Conservation (phyloP, 2,797 vertebrate species). For the Cottoperca gobio region DNA sequence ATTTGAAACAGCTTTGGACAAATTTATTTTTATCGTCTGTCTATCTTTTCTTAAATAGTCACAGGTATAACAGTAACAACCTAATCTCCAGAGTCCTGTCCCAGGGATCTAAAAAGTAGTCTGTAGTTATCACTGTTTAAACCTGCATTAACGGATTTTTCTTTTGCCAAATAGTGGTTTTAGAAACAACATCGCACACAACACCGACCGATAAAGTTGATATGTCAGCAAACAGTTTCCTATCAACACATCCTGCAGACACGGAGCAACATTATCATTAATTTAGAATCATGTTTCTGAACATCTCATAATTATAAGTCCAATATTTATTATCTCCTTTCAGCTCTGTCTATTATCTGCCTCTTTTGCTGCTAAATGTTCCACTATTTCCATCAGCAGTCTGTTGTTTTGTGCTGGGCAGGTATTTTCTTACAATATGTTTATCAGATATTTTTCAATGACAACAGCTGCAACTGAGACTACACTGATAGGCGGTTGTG, state of each 20-base stretch:
- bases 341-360: neutral
- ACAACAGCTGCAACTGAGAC: neutral
- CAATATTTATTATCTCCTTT: neutral
- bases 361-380: neutral
- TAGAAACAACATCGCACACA: neutral
- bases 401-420: neutral
- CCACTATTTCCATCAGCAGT: neutral
- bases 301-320: neutral
- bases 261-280: neutral
- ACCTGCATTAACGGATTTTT: neutral
- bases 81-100: neutral
- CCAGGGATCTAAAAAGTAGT: neutral
- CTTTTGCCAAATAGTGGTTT: neutral
- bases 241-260: conserved; percentile 4
- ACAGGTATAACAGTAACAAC: neutral
- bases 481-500: neutral
- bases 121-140: neutral
- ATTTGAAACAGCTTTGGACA: conserved; percentile 16
- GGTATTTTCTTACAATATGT: too few species aligned
- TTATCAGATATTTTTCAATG: neutral
- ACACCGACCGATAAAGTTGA: neutral
- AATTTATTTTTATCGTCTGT: conserved; percentile 4
- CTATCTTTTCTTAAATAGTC: conserved; percentile 15
- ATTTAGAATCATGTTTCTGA: neutral
- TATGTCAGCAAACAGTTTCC: neutral